These are phyloP conservation scores for Melanotaenia parkinsoni DNA, from an alignment of 2,797 vertebrate genomes.

Conservation along the genomic window DNA sequence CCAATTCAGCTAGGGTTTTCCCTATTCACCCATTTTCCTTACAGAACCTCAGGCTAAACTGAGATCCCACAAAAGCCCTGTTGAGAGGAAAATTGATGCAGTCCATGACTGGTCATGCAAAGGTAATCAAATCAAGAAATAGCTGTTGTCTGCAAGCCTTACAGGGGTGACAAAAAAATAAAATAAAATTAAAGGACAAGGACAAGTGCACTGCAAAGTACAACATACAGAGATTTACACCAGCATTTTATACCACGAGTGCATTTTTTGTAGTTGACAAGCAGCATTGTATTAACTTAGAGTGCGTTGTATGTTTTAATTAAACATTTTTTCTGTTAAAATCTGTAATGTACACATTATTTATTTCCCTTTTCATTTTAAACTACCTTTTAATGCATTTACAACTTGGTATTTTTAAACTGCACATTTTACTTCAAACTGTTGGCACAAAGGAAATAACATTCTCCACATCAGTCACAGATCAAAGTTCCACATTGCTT, in stretches of 20 bases:
- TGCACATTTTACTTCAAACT: background rate
- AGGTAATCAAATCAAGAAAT: slow-evolving; percentile 77
- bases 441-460: background rate
- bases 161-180: slow-evolving; percentile 23
- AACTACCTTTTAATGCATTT: background rate
- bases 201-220: background rate
- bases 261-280: background rate
- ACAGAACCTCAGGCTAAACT: slow-evolving; percentile 38
- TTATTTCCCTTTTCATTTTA: background rate
- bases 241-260: background rate
- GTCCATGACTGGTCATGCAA: slow-evolving; percentile 53
- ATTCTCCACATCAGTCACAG: background rate
- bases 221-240: background rate
- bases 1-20: slow-evolving; percentile 22
- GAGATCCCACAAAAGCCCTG: slow-evolving; percentile 29
- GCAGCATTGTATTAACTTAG: background rate
- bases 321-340: background rate
- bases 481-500: background rate
- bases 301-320: background rate
- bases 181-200: slow-evolving; percentile 3
- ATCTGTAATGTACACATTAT: background rate
- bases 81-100: slow-evolving; percentile 62
- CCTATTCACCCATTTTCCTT: slow-evolving; percentile 29
- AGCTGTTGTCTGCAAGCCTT: slow-evolving; percentile 46
- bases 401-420: background rate